These are phyloP conservation scores for Tetramorium bicarinatum DNA, from an alignment of 2,888 invertebrate genomes.

Conservation along the genomic window DNA sequence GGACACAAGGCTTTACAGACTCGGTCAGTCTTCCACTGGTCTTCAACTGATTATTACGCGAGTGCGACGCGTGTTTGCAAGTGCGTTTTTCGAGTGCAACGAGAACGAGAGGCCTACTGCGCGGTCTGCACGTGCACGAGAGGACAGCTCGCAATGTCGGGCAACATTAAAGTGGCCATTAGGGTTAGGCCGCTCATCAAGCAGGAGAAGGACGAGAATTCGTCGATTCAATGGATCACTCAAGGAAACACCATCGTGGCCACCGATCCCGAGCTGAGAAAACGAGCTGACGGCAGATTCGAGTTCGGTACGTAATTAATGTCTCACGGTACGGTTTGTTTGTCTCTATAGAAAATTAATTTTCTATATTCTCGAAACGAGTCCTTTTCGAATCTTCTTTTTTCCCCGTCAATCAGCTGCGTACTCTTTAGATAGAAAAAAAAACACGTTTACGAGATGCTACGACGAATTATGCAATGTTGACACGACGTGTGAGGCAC, in stretches of 20 bases:
- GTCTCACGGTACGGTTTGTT: too few relatives aligned
- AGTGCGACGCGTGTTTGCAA: too few relatives aligned
- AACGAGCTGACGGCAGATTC: constrained; percentile 80
- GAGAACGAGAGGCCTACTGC: too few relatives aligned
- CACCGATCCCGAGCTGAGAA: constrained; percentile 87
- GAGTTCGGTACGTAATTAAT: constrained; percentile 81
- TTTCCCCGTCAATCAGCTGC: not conserved
- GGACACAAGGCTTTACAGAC: too few relatives aligned
- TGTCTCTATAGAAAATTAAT: too few relatives aligned
- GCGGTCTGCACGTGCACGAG: too few relatives aligned
- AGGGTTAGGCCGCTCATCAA: constrained; percentile 91
- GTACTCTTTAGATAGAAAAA: not conserved
- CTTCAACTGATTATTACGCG: too few relatives aligned
- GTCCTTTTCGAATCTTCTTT: not conserved
- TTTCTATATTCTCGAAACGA: too few relatives aligned
- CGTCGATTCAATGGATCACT: constrained; percentile 89
- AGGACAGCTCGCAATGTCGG: constrained; percentile 86
- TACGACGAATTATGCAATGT: not conserved
- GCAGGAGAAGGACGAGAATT: constrained; percentile 89
- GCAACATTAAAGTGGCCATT: constrained; percentile 92
- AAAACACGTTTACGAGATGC: not conserved
- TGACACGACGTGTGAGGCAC: not conserved
- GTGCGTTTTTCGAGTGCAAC: too few relatives aligned
- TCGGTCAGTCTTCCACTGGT: too few relatives aligned
- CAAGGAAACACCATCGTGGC: constrained; percentile 88